Evolutionary conservation across 2,888 invertebrate genomes (phyloP).

Genomic region (Pasiphila rectangulata): DNA sequence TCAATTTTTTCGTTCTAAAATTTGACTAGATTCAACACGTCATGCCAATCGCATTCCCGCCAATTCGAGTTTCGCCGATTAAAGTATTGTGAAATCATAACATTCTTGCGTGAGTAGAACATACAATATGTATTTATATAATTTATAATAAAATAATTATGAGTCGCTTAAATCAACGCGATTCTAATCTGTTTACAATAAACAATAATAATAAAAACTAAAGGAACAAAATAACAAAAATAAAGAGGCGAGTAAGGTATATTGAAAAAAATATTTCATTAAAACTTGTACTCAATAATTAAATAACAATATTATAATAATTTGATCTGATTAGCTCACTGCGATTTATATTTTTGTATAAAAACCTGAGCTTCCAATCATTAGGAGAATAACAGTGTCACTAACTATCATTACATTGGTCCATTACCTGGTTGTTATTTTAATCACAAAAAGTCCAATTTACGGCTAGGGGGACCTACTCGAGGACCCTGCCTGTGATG

Average conservation of each 20-base stretch:
- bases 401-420: constrained; percentile 67
- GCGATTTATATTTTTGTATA: constrained; percentile 53
- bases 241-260: constrained; percentile 75
- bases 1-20: constrained; percentile 58
- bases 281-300: constrained; percentile 81
- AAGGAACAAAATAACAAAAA: constrained; percentile 80
- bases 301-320: constrained; percentile 80
- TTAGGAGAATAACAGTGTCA: constrained; percentile 61
- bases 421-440: constrained; percentile 58
- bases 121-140: constrained; percentile 55
- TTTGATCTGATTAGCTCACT: constrained; percentile 76
- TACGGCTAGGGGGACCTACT: constrained; percentile 44
- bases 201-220: constrained; percentile 78
- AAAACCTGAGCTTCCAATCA: constrained; percentile 61
- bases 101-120: constrained; percentile 69
- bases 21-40: constrained; percentile 79
- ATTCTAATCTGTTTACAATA: constrained; percentile 62
- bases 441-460: constrained; percentile 38
- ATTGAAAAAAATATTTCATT: constrained; percentile 76
- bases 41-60: constrained; percentile 65
- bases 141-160: constrained; percentile 59
- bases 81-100: constrained; percentile 45
- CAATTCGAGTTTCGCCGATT: constrained; percentile 49
- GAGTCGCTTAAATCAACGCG: constrained; percentile 58
- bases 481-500: constrained; percentile 66